Base-by-base conservation (phyloP, 2,797 vertebrate genomes). In the Manis javanica region DNA sequence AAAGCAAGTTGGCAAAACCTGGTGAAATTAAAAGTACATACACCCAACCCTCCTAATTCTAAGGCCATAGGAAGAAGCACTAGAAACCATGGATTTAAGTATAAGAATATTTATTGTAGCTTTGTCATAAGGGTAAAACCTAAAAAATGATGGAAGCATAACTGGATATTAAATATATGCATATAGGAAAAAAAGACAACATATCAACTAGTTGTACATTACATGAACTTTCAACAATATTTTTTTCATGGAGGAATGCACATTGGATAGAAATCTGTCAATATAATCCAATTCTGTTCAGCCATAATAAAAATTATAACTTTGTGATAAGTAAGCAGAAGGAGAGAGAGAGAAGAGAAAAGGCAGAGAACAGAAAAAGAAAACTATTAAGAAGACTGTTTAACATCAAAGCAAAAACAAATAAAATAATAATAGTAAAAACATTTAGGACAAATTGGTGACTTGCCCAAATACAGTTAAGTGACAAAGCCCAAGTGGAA, bases 1-100 rank as follows among this genome's bases (percentile, higher is more conserved):
- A 93, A 96, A 74, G n/a, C 37, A 46, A 84, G 26, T n/a, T 79
- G 31, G 64, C 13, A 93, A 84, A 91, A 89, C 12, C 19, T 39
- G 85, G 51, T 72, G 16, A 91, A 92, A 72, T 92, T 29, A 57
- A 71, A 34, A 86, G 63, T 94, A 46, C 5, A 71, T 63, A 63
- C 63, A 66, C 2, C 2, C 4, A 46, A 6, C 3, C 26, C 37
- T 90, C 71, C 5, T 63, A n/a, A 11, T 82, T 78, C 26, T 72
- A 26, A 59, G 4, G 2, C 61, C 37, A 85, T 46, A 75, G 69
- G 26, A 92, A 42, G 24, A 51, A 94, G 31, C 13, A 66, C 29
- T 68, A 83, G 29, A 8, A 79, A 75, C 79, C 81, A 90, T 69
- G 34, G 7, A 18, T 55, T 59, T 34, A 49, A 15, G 7, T 13